These are phyloP conservation scores for Octodon degus DNA, from an alignment of 2,113 vertebrate genomes.

Conservation along the genomic window DNA sequence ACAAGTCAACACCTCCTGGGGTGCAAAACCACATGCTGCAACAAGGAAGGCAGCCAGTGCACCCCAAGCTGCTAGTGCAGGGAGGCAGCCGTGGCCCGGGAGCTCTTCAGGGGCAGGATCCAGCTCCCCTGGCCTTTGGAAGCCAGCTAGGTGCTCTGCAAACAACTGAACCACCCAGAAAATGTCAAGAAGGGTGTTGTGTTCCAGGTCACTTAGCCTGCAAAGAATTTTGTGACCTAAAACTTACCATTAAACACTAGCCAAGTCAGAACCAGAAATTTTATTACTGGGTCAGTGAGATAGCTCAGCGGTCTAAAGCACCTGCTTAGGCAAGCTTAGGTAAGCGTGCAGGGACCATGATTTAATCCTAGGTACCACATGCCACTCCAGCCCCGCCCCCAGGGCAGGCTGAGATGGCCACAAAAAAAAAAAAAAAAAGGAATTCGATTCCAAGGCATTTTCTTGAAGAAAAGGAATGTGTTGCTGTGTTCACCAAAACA, in stretches of 20 bases:
- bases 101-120: neutral
- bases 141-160: neutral
- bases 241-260: neutral
- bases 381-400: too few relatives aligned
- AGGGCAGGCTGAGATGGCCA: too few relatives aligned
- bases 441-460: neutral
- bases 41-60: neutral
- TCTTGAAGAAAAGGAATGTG: neutral
- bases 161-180: neutral
- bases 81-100: neutral
- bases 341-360: too few relatives aligned
- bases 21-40: neutral
- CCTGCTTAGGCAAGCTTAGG: too few relatives aligned
- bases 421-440: too few relatives aligned
- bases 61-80: rapidly evolving
- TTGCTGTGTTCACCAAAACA: neutral
- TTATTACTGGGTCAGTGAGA: neutral
- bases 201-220: neutral
- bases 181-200: neutral
- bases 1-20: neutral
- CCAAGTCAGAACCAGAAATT: neutral
- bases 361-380: too few relatives aligned
- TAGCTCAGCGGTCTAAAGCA: too few relatives aligned
- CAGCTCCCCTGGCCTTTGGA: neutral
- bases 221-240: neutral